These are phyloP conservation scores for Cactoblastis cactorum DNA, from an alignment of 2,888 invertebrate species.

Conservation along the genomic window DNA sequence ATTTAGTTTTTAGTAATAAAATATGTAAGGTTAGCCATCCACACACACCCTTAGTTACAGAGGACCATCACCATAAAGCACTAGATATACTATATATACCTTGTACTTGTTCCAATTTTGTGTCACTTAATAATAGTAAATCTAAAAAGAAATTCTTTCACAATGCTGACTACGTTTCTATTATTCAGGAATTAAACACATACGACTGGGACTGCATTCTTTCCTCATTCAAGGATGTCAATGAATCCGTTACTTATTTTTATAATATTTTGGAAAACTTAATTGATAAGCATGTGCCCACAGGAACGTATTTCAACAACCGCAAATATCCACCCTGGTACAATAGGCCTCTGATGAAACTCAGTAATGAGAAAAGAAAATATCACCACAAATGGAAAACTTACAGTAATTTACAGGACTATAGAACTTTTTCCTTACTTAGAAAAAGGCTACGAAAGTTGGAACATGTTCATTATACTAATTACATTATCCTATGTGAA, in stretches of 20 bases:
- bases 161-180: background rate
- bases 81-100: background rate
- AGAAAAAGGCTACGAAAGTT: slow-evolving; percentile 10
- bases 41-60: too few species aligned
- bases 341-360: slow-evolving; percentile 4
- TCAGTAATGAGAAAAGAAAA: slow-evolving; percentile 13
- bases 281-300: background rate
- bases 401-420: slow-evolving; percentile 11
- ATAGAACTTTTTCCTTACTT: slow-evolving; percentile 10
- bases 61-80: background rate
- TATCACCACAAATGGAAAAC: slow-evolving; percentile 14
- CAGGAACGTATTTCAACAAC: background rate
- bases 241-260: background rate
- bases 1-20: background rate
- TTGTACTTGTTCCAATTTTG: background rate
- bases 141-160: background rate
- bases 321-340: slow-evolving; percentile 15
- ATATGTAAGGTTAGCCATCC: too few species aligned
- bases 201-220: background rate
- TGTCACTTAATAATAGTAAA: background rate
- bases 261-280: background rate
- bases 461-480: slow-evolving; percentile 6
- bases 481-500: background rate
- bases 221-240: background rate
- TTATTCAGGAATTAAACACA: background rate